Conservation (phyloP, 2,113 vertebrate species). For the Notarius quadriscutis region DNA sequence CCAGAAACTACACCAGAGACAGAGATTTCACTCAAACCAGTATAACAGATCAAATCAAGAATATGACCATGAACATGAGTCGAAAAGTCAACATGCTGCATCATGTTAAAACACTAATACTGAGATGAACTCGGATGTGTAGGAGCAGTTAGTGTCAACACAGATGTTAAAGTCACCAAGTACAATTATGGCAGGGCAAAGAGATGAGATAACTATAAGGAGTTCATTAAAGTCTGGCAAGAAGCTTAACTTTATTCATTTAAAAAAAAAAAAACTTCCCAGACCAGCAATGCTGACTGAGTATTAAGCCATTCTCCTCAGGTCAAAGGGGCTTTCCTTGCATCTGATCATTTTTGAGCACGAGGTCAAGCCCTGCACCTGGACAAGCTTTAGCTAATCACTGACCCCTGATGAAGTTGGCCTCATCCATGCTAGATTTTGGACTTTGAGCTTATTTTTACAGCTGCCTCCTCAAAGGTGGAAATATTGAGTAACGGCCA, state of each 20-base stretch:
- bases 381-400: conserved; percentile 30
- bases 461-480: conserved; percentile 42
- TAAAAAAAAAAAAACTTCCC: conserved; percentile 28
- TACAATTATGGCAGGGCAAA: too few relatives aligned
- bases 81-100: too few relatives aligned
- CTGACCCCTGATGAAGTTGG: conserved; percentile 45
- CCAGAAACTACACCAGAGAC: too few relatives aligned
- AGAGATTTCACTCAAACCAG: too few relatives aligned
- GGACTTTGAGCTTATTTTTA: conserved; percentile 40
- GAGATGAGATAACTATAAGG: too few relatives aligned
- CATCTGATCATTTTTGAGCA: conserved; percentile 23
- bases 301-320: conserved; percentile 18
- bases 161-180: too few relatives aligned
- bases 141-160: too few relatives aligned
- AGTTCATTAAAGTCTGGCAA: too few relatives aligned
- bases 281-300: conserved; percentile 29
- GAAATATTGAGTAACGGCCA: conserved; percentile 7
- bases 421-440: neutral
- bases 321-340: conserved; percentile 31
- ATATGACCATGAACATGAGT: too few relatives aligned
- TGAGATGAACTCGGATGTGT: too few relatives aligned
- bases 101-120: too few relatives aligned
- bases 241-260: neutral
- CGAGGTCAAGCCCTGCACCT: conserved; percentile 40
- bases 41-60: too few relatives aligned